Percentiles rank a stretch among this genome's conserved stretches.
phyloP scores from a whole-genome alignment of 1,140 invertebrate species.

The Chelonus insularis region DNA sequence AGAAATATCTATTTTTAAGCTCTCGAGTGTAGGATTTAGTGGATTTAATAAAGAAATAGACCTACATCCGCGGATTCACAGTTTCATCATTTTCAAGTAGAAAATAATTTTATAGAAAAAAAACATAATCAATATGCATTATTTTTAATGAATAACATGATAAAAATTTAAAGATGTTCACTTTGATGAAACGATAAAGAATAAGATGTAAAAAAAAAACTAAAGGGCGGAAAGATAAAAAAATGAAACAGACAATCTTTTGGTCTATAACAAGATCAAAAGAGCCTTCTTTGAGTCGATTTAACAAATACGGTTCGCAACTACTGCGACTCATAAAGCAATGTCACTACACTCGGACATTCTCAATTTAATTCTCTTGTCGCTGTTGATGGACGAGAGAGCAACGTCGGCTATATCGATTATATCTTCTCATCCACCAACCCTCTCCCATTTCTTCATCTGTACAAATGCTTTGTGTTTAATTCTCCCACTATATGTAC shows the following conservation, averaged over 20 bases:
- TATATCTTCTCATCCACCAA: not conserved
- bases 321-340: conserved; percentile 45
- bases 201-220: too few species aligned
- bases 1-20: too few species aligned
- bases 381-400: conserved; percentile 19
- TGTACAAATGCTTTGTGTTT: not conserved
- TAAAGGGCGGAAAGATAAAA: conserved; percentile 18
- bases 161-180: too few species aligned
- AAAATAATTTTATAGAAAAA: too few species aligned
- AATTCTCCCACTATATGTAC: not conserved
- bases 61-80: too few species aligned
- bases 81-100: too few species aligned
- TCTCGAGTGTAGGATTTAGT: too few species aligned
- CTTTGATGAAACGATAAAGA: too few species aligned
- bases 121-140: too few species aligned
- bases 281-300: conserved; percentile 40
- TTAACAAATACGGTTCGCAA: conserved; percentile 47
- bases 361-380: conserved; percentile 36
- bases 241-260: conserved; percentile 38
- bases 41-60: too few species aligned
- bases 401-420: not conserved
- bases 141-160: too few species aligned
- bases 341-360: conserved; percentile 41
- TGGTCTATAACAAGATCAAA: conserved; percentile 51
- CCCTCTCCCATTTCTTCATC: not conserved